These are phyloP conservation scores for Oenanthe oenanthe DNA, from an alignment of 2,113 vertebrate genomes.

Conservation along the genomic window DNA sequence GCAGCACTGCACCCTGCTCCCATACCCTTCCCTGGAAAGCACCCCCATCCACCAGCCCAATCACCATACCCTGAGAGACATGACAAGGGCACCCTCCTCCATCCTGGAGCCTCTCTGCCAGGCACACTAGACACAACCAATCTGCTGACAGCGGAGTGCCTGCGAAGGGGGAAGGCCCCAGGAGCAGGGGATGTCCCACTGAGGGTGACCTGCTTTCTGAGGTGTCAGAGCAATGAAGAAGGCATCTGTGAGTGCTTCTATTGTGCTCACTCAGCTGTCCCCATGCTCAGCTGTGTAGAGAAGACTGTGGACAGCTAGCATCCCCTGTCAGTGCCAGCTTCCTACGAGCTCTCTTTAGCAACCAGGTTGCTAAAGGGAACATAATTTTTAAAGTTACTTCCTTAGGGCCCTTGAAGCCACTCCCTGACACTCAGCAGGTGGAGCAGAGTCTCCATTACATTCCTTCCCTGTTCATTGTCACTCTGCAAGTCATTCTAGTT, in stretches of 20 bases:
- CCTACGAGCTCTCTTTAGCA: neutral
- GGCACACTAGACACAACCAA: fast-evolving
- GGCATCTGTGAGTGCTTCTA: neutral
- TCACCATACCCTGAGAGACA: neutral
- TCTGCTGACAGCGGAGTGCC: neutral
- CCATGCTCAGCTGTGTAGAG: neutral
- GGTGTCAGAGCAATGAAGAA: neutral
- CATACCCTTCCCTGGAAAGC: neutral
- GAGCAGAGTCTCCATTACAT: neutral
- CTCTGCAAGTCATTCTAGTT: neutral
- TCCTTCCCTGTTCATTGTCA: neutral
- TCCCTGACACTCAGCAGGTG: neutral
- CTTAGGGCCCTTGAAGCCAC: neutral
- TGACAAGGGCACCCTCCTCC: neutral
- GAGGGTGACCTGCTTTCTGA: fast-evolving
- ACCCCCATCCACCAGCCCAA: neutral
- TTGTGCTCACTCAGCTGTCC: neutral
- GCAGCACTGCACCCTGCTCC: neutral
- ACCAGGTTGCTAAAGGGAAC: neutral
- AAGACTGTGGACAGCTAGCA: neutral
- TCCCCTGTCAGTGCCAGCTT: neutral
- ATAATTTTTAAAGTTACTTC: neutral
- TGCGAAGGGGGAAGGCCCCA: neutral
- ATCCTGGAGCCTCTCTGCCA: neutral
- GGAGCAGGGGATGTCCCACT: neutral